A percentile compares a stretch with the other conserved stretches of the same genome.
Evolutionary conservation across 2,113 vertebrate species (phyloP).

Genomic region (Helogale parvula): DNA sequence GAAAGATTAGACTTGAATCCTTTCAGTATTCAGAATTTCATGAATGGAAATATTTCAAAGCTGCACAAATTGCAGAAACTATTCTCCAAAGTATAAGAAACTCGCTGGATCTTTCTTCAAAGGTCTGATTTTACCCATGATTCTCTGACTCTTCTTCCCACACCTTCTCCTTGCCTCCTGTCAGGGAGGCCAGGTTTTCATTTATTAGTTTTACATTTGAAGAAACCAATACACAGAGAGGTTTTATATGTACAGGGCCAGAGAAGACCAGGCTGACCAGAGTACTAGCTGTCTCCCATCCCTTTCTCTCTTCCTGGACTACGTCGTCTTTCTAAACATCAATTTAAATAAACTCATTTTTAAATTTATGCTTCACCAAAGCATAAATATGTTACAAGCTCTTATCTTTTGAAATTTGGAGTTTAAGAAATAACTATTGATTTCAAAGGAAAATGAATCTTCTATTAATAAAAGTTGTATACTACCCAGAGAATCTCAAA

Average conservation of each 20-base stretch:
- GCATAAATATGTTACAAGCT: conserved; percentile 9
- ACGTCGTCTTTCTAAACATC: neutral
- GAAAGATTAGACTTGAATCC: neutral
- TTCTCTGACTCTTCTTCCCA: neutral
- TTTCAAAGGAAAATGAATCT: conserved; percentile 51
- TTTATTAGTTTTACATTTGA: neutral
- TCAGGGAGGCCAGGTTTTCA: neutral
- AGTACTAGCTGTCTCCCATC: too few species aligned
- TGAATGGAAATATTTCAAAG: neutral
- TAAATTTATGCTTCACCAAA: neutral
- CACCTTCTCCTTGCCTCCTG: neutral
- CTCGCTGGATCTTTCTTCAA: neutral
- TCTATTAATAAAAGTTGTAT: neutral
- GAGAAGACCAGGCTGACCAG: neutral
- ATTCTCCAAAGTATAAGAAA: neutral
- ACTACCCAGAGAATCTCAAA: conserved; percentile 36
- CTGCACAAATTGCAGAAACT: neutral
- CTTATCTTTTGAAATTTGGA: conserved; percentile 12
- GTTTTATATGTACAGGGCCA: neutral
- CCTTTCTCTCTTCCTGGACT: neutral
- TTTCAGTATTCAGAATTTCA: neutral
- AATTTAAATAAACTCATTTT: conserved; percentile 2
- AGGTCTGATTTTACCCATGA: neutral
- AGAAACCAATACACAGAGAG: neutral
- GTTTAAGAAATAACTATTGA: conserved; percentile 39